These are phyloP conservation scores for Paracyprichromis sp. DNA, from an alignment of 2,113 vertebrate species.

Conservation along the genomic window DNA sequence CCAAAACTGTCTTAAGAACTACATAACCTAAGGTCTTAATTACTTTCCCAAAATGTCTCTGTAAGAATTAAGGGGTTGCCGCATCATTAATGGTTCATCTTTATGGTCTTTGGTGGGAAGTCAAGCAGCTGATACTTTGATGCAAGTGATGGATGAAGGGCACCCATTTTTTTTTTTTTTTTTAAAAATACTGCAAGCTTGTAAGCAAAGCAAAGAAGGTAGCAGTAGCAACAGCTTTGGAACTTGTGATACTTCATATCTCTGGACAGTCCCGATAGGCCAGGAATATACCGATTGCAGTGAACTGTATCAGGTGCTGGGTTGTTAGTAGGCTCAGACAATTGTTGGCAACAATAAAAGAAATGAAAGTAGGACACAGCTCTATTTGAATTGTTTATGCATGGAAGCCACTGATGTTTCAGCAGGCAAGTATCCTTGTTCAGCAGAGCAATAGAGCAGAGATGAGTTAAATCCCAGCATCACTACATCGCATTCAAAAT, in stretches of 20 bases:
- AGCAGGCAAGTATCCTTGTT: not conserved
- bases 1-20: not conserved
- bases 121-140: not conserved
- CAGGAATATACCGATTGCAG: fast-evolving
- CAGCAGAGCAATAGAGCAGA: not conserved
- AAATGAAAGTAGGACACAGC: not conserved
- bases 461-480: not conserved
- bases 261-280: not conserved
- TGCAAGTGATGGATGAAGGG: not conserved
- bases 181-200: not conserved
- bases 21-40: not conserved
- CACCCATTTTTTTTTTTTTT: not conserved
- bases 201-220: not conserved
- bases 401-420: not conserved
- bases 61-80: not conserved
- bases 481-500: not conserved
- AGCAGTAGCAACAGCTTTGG: not conserved
- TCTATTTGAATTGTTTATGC: not conserved
- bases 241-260: not conserved
- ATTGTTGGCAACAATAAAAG: not conserved
- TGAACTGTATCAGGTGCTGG: not conserved
- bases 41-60: not conserved
- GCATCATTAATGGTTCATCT: not conserved
- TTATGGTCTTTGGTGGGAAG: not conserved
- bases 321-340: not conserved